Evolutionary conservation across 1,140 invertebrate genomes (phyloP), one percentile per base, ranked within the genome.

Genomic region (Laupala kohalensis): DNA sequence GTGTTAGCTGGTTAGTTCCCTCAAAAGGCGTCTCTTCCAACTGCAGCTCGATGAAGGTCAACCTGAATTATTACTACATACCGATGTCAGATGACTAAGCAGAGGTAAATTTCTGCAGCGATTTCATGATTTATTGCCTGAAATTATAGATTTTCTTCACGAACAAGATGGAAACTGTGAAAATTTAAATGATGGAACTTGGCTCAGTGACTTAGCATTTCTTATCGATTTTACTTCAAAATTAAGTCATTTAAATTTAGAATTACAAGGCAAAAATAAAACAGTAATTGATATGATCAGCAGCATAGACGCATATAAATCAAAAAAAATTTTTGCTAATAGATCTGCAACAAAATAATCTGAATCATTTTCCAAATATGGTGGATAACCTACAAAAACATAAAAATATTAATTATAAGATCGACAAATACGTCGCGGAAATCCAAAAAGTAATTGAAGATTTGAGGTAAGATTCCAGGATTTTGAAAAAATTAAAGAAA

Each of bases 181-280:
- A 71, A 71, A 71, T 65, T 66, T 71, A 71, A 71, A 63, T 74
- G 71, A 78, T 75, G 71, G 71, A 74, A 70, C 75, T 63, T 65
- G 62, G 70, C 12, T 65, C 15, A 71, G 64, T 71, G 53, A 71
- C 63, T 73, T 75, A 28, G 68, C 53, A 67, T 76, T 77, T 76
- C 74, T 65, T 65, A 65, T 23, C 74, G n/a, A 75, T 76, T 76
- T 67, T 75, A 77, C 74, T 74, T 74, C 69, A 24, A 76, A 77
- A 76, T 75, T 76, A 76, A 78, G 71, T 75, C 37, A 76, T 72
- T 76, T 76, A 67, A 77, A 74, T 76, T 72, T 75, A 70, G 53
- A 75, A 71, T 63, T 76, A 71, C 75, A 76, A 71, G 69, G 71
- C 15, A 75, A 75, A 74, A 72, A 73, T 25, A 74, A 74, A 67